Evolutionary conservation across 2,797 vertebrate genomes (phyloP), one percentile per base, ranked within the genome.

Genomic region (Channallabes apus): DNA sequence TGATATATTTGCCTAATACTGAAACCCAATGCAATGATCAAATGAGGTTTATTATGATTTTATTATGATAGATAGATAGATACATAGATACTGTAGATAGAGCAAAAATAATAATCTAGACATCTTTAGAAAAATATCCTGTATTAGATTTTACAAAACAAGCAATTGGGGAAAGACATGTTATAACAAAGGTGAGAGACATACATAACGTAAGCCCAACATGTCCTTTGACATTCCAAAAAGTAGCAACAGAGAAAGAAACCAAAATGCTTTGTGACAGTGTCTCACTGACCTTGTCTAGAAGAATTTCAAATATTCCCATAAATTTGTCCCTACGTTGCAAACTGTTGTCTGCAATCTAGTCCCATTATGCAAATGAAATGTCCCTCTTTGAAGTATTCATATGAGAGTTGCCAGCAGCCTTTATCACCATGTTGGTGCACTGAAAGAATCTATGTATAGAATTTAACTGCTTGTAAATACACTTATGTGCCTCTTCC

Each of bases 211-310:
- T 27, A 58, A 59, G 75, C 18, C 20, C 20, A 24, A 35, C 29
- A 38, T 38, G 29, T 58, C 75, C 29, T 32, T 2, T 32, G 54
- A 14, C 56, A 24, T 24, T 7, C 18, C 54, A 59, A 5, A 3
- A 11, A 38, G 88, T 88, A 92, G 90, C 89, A 90, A 89, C 90
- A 88, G 89, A 56, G 88, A 90, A 90, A 87, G 68, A 90, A 88
- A 91, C 89, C 67, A 88, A 90, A 93, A 93, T 95, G 93, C 93
- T 93, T 91, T 91, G 91, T 72, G 94, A 93, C 93, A 91, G 92
- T 90, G 89, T 93, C 91, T 90, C 87, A 64, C 91, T 92, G 92
- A 93, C 93, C 93, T 93, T 90, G 88, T 93, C 92, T 91, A 87
- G 90, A 93, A 93, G 91, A 86, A 91, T 90, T 90, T 93, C 91